Conservation (phyloP, 2,888 invertebrate species). For the Altica lythri region DNA sequence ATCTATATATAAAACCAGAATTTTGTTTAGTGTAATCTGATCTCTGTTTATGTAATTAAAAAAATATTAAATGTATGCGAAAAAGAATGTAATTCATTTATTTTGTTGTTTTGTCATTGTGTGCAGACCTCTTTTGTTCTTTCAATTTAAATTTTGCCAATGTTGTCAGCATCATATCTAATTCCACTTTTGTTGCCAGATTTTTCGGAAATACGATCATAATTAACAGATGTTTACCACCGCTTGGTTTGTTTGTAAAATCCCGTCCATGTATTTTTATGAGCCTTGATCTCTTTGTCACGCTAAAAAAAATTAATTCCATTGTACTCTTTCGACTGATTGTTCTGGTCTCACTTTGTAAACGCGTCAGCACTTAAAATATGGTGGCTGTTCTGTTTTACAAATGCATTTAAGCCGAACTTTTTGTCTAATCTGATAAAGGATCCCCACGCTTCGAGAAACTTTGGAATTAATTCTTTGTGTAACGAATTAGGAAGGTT, state of each 20-base stretch:
- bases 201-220: background rate
- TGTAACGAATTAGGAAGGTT: constrained; percentile 38
- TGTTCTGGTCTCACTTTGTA: constrained; percentile 18
- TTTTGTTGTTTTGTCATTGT: too few species aligned
- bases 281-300: constrained; percentile 5
- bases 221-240: constrained; percentile 2
- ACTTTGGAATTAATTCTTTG: constrained; percentile 39
- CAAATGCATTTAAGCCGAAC: constrained; percentile 38
- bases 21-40: too few species aligned
- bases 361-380: constrained; percentile 30
- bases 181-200: constrained; percentile 2
- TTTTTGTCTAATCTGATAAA: constrained; percentile 39
- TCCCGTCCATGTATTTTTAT: background rate
- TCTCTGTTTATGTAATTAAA: too few species aligned
- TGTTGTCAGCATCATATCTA: background rate
- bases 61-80: too few species aligned
- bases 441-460: constrained; percentile 30
- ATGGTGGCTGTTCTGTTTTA: constrained; percentile 36
- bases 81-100: too few species aligned
- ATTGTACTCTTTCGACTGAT: constrained; percentile 15
- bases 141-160: background rate
- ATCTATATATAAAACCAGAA: background rate
- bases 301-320: constrained; percentile 10
- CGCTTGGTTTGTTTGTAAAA: background rate
- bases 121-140: background rate